A percentile compares a stretch with the other conserved stretches of the same genome.
These are phyloP conservation scores for Drosophila recens DNA, from an alignment of 2,888 invertebrate genomes.

Conservation along the genomic window DNA sequence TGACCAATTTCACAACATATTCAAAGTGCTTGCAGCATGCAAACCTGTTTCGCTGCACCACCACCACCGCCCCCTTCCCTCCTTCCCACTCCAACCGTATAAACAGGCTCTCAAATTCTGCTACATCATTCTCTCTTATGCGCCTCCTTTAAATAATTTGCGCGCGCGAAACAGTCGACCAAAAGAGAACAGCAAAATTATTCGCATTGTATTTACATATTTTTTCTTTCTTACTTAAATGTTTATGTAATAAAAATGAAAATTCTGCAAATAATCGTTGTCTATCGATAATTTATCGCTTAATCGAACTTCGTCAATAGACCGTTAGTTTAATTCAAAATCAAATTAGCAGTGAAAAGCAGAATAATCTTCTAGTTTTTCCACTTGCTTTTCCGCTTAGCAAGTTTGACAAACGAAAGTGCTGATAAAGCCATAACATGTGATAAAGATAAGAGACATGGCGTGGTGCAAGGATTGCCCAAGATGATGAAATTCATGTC, in stretches of 20 bases:
- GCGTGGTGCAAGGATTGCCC: conserved; percentile 59
- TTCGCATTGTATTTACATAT: not conserved
- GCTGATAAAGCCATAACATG: conserved; percentile 26
- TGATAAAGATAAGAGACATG: conserved; percentile 32
- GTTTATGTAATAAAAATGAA: not conserved
- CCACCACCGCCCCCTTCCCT: not conserved
- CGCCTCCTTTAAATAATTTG: conserved; percentile 44
- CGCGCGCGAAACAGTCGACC: conserved; percentile 63
- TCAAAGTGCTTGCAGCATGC: conserved; percentile 25
- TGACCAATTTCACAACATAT: conserved; percentile 65
- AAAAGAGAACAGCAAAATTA: conserved; percentile 38
- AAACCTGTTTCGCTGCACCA: conserved; percentile 55
- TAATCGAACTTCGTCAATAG: not conserved
- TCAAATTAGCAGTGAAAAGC: not conserved
- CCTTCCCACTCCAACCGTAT: not conserved
- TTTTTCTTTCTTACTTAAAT: not conserved
- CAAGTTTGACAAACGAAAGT: conserved; percentile 4
- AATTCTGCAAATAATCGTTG: not conserved
- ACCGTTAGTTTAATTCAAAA: conserved; percentile 1
- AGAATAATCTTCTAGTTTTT: not conserved
- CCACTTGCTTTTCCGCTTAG: not conserved
- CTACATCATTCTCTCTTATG: conserved; percentile 42
- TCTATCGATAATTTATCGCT: conserved; percentile 4
- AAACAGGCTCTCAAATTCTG: conserved; percentile 62
- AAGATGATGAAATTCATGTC: conserved; percentile 68